Evolutionary conservation across 2,113 vertebrate species (phyloP).

Genomic region (Rhegmatorhina hoffmannsi): DNA sequence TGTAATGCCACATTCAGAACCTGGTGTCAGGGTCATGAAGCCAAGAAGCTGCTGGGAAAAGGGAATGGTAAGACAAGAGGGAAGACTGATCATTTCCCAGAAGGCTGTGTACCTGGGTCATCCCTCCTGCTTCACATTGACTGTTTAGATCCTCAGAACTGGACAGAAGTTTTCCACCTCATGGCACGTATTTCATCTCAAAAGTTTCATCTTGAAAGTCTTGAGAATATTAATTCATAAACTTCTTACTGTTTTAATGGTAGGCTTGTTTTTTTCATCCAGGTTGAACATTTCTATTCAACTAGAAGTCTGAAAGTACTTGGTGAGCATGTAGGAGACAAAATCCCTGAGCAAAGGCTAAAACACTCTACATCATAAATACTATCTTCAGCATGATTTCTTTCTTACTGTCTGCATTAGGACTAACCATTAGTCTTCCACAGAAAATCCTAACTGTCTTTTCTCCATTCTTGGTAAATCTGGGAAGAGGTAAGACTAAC

Average conservation of each 20-base stretch:
- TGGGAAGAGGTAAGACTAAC: neutral
- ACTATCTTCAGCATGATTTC: neutral
- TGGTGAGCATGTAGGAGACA: neutral
- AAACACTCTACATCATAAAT: neutral
- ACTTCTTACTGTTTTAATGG: neutral
- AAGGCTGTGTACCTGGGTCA: neutral
- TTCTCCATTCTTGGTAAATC: neutral
- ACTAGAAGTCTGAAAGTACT: neutral
- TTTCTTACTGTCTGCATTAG: neutral
- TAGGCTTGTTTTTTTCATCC: neutral
- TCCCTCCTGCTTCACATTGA: neutral
- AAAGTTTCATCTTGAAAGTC: neutral
- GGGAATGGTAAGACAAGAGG: neutral
- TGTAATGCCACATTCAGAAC: neutral
- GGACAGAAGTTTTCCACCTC: neutral
- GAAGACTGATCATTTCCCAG: neutral
- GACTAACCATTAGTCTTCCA: neutral
- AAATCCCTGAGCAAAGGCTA: neutral
- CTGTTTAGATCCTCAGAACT: neutral
- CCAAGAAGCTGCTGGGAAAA: neutral
- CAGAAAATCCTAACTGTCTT: neutral
- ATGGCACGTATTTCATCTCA: neutral
- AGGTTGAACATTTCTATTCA: neutral
- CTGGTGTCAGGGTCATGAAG: neutral
- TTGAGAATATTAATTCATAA: conserved; percentile 4